phyloP scores from a whole-genome alignment of 2,888 invertebrate genomes.

The Azorinus chamasolen region DNA sequence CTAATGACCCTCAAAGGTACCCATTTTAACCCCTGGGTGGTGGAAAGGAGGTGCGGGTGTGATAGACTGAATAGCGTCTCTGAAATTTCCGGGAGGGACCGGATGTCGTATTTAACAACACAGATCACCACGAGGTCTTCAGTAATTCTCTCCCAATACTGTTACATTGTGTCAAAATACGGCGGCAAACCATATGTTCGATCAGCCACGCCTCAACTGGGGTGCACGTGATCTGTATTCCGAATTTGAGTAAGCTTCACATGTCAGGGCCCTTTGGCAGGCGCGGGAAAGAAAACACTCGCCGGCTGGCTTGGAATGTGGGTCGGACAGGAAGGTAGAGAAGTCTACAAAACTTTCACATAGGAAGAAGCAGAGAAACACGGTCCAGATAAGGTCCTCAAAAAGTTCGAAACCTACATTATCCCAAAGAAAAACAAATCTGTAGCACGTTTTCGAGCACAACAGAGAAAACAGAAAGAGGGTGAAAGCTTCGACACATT shows the following conservation, averaged over 20 bases:
- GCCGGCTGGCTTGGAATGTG: constrained; percentile 24
- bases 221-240: constrained; percentile 11
- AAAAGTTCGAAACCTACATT: neutral
- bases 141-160: no score
- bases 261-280: constrained; percentile 11
- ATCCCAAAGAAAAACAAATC: neutral
- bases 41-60: no score
- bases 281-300: neutral
- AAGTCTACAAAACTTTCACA: constrained; percentile 4
- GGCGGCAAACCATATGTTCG: constrained; percentile 4
- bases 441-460: neutral
- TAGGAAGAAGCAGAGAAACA: constrained; percentile 4
- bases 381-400: neutral
- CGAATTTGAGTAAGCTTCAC: constrained; percentile 16
- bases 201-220: constrained; percentile 10
- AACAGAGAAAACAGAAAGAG: neutral
- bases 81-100: no score
- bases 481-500: neutral
- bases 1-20: no score
- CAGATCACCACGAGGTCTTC: no score
- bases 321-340: constrained; percentile 14
- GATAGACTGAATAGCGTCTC: no score
- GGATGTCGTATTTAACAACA: no score
- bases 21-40: no score
- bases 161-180: neutral